Base-by-base conservation (phyloP, 2,113 vertebrate species). In the Ptilorrhoa leucosticta region DNA sequence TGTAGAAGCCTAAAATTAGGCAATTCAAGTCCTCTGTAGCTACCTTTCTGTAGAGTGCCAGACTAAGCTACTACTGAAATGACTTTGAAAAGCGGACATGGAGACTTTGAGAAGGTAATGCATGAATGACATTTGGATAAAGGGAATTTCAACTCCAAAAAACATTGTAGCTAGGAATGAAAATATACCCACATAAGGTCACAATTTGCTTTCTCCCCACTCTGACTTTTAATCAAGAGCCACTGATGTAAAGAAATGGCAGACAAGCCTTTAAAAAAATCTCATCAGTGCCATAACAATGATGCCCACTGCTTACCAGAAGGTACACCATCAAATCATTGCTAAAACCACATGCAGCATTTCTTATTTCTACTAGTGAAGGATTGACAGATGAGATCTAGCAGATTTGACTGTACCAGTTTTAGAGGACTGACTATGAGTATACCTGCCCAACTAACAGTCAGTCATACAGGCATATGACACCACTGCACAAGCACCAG, bases 191-290 rank as follows among this genome's bases (percentile, higher is more conserved):
- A n/a, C 17, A 8, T 24, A 69, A 40, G 1, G 20, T 27, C 13
- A 7, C 27, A 31, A 24, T 54, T 68, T 73, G 16, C 21, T 39
- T 68, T 15, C 1, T 10, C 7, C 2, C 4, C 2, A 4, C 6
- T 19, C 2, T 2, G 1, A 47, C 16, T 68, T 72, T 15, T 77
- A 75, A 61, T 3, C 0, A 0, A 71, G 17, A 22, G 18, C 5
- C 30, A 30, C 10, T 45, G n/a, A 86, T 20, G 2, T 6, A 63
- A 7, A 45, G 4, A 88, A 70, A 8, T 12, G 2, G 28, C 6
- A 14, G 11, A 88, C 5, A 76, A 73, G 28, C 15, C 24, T 45
- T 88, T 33, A 30, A 56, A 61, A 78, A 60, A 37, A 5, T 10
- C 10, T 51, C 30, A 53, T 17, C 3, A 1, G 16, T 70, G 50